These are phyloP conservation scores for Spheniscus mendiculus DNA, from an alignment of 2,113 vertebrate genomes.

Conservation along the genomic window DNA sequence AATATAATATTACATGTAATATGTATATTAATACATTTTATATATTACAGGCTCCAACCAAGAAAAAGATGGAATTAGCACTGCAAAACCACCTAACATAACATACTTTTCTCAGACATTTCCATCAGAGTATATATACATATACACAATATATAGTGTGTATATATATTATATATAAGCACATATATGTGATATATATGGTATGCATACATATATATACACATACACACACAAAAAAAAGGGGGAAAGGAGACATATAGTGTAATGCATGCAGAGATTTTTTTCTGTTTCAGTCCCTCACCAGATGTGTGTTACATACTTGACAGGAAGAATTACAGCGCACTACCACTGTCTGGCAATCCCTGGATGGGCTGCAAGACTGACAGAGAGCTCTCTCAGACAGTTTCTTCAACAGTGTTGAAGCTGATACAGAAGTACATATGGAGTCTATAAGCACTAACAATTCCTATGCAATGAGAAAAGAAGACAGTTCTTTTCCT, in stretches of 20 bases:
- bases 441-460: not conserved
- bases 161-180: accelerated
- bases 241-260: not conserved
- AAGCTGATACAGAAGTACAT: not conserved
- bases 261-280: not conserved
- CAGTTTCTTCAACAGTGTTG: not conserved
- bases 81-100: not conserved
- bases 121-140: not conserved
- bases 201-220: not conserved
- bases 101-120: not conserved
- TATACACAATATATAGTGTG: not conserved
- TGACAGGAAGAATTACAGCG: not conserved
- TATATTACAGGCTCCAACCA: not conserved
- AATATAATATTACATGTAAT: not conserved
- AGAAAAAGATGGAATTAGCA: not conserved
- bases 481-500: not conserved
- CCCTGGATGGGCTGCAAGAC: not conserved
- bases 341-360: not conserved
- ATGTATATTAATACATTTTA: not conserved
- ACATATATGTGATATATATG: not conserved
- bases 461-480: not conserved
- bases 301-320: not conserved
- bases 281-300: not conserved
- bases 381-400: not conserved
- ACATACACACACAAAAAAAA: not conserved